Conservation (phyloP, 1,140 invertebrate species). For the Hylaeus anthracinus region DNA sequence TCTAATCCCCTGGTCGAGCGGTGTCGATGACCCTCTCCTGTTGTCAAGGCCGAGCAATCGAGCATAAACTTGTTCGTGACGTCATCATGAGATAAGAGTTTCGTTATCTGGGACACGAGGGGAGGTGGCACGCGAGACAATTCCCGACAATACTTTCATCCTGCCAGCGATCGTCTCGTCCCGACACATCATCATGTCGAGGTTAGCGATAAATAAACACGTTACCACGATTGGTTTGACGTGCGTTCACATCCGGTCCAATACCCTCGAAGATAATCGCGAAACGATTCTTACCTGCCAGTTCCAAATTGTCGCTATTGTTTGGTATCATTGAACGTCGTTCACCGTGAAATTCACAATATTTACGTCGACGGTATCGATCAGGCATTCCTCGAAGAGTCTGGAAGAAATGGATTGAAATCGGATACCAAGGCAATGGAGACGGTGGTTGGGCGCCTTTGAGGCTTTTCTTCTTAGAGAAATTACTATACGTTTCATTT, state of each 20-base stretch:
- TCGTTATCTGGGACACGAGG: slow-evolving; percentile 46
- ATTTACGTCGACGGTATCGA: too few species aligned
- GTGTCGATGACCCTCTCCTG: slow-evolving; percentile 6
- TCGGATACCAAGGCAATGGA: too few species aligned
- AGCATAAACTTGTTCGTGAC: slow-evolving; percentile 55
- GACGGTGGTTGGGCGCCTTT: too few species aligned
- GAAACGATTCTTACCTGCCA: background rate
- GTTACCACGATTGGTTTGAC: slow-evolving; percentile 3
- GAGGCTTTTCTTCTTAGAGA: too few species aligned
- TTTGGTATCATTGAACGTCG: too few species aligned
- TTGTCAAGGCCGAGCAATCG: slow-evolving; percentile 2
- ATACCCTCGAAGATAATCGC: background rate
- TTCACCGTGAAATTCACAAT: too few species aligned
- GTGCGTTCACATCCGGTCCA: background rate
- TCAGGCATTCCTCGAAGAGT: too few species aligned
- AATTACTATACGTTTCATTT: too few species aligned
- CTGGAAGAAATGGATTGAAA: too few species aligned
- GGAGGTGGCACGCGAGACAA: slow-evolving; percentile 2
- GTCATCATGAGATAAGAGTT: slow-evolving; percentile 38
- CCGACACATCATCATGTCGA: slow-evolving; percentile 10
- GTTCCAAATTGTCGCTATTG: background rate
- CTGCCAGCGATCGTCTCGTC: slow-evolving; percentile 15
- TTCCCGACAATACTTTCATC: slow-evolving; percentile 13
- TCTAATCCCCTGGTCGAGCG: background rate
- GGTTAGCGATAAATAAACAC: background rate